A percentile compares a stretch with the other conserved stretches of the same genome.
phyloP scores from a whole-genome alignment of 2,888 invertebrate genomes.

The Therioaphis trifolii region DNA sequence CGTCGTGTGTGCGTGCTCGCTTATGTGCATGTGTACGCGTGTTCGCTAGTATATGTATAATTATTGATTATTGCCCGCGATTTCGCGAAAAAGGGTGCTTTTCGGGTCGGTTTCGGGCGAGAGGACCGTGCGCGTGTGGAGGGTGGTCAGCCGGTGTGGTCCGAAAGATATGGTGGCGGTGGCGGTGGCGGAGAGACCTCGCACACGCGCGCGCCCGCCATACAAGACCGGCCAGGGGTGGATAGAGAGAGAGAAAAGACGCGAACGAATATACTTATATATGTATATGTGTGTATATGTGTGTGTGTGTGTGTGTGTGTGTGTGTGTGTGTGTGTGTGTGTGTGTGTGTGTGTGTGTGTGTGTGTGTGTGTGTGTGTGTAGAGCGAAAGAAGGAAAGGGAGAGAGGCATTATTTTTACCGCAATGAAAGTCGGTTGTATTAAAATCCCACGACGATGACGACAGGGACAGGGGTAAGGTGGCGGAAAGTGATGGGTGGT shows the following conservation, averaged over 20 bases:
- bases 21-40: neutral
- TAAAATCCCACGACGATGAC: constrained; percentile 58
- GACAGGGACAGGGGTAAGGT: too few relatives aligned
- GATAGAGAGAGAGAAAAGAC: too few relatives aligned
- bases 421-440: constrained; percentile 61
- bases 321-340: too few relatives aligned
- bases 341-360: too few relatives aligned
- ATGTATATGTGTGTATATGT: neutral
- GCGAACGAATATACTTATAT: neutral
- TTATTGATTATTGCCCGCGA: constrained; percentile 62
- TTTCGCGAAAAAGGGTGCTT: constrained; percentile 54
- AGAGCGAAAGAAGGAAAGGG: neutral
- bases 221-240: too few relatives aligned
- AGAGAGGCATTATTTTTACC: constrained; percentile 57
- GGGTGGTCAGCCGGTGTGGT: neutral
- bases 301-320: too few relatives aligned
- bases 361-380: too few relatives aligned
- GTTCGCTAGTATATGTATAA: constrained; percentile 38
- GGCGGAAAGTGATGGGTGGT: neutral
- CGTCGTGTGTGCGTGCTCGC: neutral
- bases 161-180: neutral
- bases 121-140: neutral
- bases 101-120: constrained; percentile 29
- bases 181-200: neutral
- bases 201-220: neutral